These are phyloP conservation scores for Rhynchomys soricoides DNA, from an alignment of 2,113 vertebrate species.

Conservation along the genomic window DNA sequence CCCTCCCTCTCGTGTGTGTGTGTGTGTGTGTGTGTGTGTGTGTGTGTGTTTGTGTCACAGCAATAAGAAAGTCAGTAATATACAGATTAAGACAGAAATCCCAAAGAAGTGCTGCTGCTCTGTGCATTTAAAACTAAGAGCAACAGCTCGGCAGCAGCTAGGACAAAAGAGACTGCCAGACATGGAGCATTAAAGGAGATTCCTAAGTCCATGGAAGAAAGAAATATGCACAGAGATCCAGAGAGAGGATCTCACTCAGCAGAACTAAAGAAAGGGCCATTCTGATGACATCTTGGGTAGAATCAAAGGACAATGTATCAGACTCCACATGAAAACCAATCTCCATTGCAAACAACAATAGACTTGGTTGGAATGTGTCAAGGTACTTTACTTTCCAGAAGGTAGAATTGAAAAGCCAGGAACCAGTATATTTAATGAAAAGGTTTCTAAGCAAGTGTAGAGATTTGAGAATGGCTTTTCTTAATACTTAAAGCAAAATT, in stretches of 20 bases:
- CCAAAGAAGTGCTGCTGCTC: background rate
- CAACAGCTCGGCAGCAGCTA: background rate
- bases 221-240: background rate
- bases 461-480: background rate
- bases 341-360: background rate
- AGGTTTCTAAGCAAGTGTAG: background rate
- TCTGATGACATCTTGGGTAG: background rate
- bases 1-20: no score
- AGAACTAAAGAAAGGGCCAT: background rate
- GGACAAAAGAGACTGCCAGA: background rate
- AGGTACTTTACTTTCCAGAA: background rate
- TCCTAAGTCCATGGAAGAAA: background rate
- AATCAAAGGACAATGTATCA: background rate
- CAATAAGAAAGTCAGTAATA: background rate
- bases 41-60: no score
- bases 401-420: background rate
- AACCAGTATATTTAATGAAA: background rate
- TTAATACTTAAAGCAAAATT: background rate
- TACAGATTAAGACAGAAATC: background rate
- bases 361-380: background rate
- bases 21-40: no score
- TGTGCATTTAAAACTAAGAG: background rate
- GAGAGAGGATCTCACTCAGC: background rate
- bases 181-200: background rate
- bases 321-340: background rate